Percentiles rank a stretch among this genome's conserved stretches.
Conservation (phyloP, 2,888 invertebrate genomes). For the Synanthedon formicaeformis region DNA sequence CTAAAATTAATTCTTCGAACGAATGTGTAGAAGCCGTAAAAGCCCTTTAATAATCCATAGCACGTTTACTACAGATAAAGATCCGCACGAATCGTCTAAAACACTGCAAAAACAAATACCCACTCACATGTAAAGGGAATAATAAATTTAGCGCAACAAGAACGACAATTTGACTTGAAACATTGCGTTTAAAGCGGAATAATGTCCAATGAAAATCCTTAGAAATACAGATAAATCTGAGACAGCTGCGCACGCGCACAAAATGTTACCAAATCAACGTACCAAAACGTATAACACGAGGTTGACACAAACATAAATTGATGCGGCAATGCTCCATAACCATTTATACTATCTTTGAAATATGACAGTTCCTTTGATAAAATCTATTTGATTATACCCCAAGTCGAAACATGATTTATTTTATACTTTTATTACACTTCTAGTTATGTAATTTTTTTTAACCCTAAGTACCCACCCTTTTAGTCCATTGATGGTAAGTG, state of each 20-base stretch:
- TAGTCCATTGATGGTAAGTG: too few relatives aligned
- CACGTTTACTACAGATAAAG: too few relatives aligned
- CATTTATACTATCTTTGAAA: background rate
- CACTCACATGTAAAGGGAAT: background rate
- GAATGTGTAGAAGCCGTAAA: too few relatives aligned
- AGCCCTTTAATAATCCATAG: too few relatives aligned
- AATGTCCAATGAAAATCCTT: constrained; percentile 13
- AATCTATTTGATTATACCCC: too few relatives aligned
- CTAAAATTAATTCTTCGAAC: too few relatives aligned
- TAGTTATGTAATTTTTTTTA: too few relatives aligned
- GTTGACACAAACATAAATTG: constrained; percentile 5
- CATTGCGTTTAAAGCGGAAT: constrained; percentile 16
- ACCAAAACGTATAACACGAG: constrained; percentile 7
- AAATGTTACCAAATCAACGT: constrained; percentile 9
- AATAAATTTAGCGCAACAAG: constrained; percentile 10
- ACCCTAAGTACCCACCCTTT: too few relatives aligned
- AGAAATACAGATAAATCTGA: constrained; percentile 12
- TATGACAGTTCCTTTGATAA: background rate
- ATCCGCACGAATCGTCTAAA: too few relatives aligned
- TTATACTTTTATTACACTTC: too few relatives aligned
- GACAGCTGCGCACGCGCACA: constrained; percentile 8
- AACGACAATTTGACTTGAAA: constrained; percentile 25
- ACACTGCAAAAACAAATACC: background rate
- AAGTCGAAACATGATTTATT: too few relatives aligned
- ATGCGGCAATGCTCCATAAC: background rate